Evolutionary conservation across 2,797 vertebrate genomes (phyloP).

Genomic region (Garrulus glandarius): DNA sequence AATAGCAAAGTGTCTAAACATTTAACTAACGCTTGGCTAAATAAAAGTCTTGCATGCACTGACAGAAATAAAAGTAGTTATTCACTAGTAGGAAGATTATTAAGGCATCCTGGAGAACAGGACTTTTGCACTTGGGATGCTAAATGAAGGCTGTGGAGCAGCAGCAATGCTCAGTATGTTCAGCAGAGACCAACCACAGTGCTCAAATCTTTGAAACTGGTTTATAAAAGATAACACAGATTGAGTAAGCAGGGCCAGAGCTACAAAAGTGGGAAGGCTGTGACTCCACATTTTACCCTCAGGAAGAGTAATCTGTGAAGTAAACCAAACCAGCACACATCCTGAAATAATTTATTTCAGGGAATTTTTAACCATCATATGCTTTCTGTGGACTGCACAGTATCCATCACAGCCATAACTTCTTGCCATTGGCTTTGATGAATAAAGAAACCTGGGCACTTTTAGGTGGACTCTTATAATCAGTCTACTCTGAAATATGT

Average conservation of each 20-base stretch:
- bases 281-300: neutral
- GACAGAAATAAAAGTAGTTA: neutral
- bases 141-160: neutral
- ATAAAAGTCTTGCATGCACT: neutral
- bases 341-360: neutral
- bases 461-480: neutral
- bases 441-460: neutral
- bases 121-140: rapidly evolving
- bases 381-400: neutral
- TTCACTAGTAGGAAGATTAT: neutral
- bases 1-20: neutral
- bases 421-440: neutral
- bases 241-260: neutral
- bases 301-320: neutral
- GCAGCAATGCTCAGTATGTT: neutral
- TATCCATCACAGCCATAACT: neutral
- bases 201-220: neutral
- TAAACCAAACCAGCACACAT: neutral
- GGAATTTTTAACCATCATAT: neutral
- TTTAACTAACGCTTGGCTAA: neutral
- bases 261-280: neutral
- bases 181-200: neutral
- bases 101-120: neutral
- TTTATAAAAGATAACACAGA: neutral
- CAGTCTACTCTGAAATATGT: neutral